Conservation (phyloP, 2,797 vertebrate genomes). For the Peromyscus melanophrys region DNA sequence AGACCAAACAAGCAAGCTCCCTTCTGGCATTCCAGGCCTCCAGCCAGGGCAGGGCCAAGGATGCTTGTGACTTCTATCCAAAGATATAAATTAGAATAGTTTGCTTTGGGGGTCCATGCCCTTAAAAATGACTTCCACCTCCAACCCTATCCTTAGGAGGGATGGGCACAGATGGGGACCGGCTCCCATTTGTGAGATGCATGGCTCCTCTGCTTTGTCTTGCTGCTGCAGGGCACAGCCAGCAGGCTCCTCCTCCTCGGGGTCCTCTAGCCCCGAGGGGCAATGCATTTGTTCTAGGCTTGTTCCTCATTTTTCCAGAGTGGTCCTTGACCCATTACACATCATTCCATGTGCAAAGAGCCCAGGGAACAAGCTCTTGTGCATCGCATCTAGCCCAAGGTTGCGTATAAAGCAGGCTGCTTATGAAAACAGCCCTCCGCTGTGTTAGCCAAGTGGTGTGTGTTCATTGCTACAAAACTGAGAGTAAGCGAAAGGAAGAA, state of each 20-base stretch:
- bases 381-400: not conserved
- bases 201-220: not conserved
- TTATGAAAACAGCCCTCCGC: conserved; percentile 24
- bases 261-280: not conserved
- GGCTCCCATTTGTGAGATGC: no score
- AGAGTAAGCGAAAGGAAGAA: conserved; percentile 60
- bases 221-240: not conserved
- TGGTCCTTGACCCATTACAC: not conserved
- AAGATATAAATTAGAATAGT: not conserved
- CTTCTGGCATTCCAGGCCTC: not conserved
- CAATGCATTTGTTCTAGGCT: not conserved
- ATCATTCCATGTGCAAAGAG: conserved; percentile 11
- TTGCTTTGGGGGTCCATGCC: not conserved
- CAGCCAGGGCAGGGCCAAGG: not conserved
- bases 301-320: not conserved
- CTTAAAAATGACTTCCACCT: not conserved
- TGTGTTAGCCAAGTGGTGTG: conserved; percentile 23
- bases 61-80: not conserved
- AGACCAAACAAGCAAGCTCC: not conserved
- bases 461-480: conserved; percentile 50
- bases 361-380: not conserved
- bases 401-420: conserved; percentile 26
- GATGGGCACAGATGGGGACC: not conserved
- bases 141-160: not conserved
- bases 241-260: not conserved